Evolutionary conservation across 2,113 vertebrate species (phyloP).

Genomic region (Pelobates fuscus): DNA sequence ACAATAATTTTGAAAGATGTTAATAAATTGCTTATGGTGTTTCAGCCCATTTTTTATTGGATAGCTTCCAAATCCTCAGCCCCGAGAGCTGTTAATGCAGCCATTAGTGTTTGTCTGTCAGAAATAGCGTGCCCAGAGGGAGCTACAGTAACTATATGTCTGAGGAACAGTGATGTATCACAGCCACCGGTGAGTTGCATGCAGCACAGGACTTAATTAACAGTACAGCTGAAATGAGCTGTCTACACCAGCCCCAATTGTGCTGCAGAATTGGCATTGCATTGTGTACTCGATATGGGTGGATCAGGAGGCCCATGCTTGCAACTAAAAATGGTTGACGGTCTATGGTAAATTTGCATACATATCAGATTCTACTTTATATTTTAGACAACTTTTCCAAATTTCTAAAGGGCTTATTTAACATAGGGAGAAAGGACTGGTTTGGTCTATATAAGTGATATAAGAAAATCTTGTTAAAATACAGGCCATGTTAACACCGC

Average conservation of each 20-base stretch:
- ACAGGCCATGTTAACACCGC: too few relatives aligned
- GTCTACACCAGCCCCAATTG: slow-evolving; percentile 10
- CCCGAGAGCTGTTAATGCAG: slow-evolving; percentile 27
- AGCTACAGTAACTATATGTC: slow-evolving; percentile 25
- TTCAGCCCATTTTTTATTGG: slow-evolving; percentile 4
- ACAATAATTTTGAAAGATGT: not conserved
- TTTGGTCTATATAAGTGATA: too few relatives aligned
- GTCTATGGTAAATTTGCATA: too few relatives aligned
- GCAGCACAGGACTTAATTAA: slow-evolving; percentile 45
- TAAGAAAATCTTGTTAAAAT: too few relatives aligned
- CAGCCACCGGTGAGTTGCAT: slow-evolving; percentile 28
- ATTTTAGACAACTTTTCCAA: too few relatives aligned
- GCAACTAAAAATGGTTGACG: too few relatives aligned
- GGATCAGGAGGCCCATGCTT: too few relatives aligned
- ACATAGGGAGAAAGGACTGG: too few relatives aligned
- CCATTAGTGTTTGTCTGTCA: slow-evolving; percentile 40
- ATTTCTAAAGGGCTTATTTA: too few relatives aligned
- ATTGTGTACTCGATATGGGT: not conserved
- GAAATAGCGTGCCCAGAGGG: slow-evolving; percentile 24
- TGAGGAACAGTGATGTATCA: slow-evolving; percentile 27
- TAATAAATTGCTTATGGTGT: not conserved
- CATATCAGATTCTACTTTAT: too few relatives aligned
- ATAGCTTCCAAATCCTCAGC: slow-evolving; percentile 6
- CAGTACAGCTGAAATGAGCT: slow-evolving; percentile 25
- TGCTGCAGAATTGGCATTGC: not conserved